phyloP scores from a whole-genome alignment of 2,888 invertebrate genomes.

The Gastracanthus pulcherrimus region DNA sequence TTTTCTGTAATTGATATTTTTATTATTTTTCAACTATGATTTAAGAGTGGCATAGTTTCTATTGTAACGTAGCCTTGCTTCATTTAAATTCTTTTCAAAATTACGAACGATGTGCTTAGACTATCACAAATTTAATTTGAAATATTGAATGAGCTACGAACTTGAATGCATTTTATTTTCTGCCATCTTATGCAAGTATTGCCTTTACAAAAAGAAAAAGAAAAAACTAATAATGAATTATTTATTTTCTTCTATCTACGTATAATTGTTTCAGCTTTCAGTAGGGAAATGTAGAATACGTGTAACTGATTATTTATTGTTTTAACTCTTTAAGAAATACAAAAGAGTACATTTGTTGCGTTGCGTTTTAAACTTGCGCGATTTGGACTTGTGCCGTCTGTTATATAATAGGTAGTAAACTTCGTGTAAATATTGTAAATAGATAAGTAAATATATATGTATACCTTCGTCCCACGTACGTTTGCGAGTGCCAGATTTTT shows the following conservation, averaged over 20 bases:
- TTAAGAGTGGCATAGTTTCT: no score
- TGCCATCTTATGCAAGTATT: neutral
- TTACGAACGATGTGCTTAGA: no score
- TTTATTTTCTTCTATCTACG: neutral
- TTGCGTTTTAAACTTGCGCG: neutral
- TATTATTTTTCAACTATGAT: no score
- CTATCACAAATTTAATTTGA: neutral
- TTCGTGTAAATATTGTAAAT: constrained; percentile 66
- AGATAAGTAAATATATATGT: constrained; percentile 37
- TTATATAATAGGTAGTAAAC: constrained; percentile 26
- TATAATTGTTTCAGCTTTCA: neutral
- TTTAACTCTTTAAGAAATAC: neutral
- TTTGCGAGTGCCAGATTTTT: constrained; percentile 16
- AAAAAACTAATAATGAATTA: neutral
- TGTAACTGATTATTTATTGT: neutral
- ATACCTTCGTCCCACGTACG: neutral
- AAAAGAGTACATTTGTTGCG: neutral
- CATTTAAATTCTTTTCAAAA: no score
- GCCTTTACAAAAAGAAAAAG: neutral
- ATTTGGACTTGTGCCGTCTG: constrained; percentile 13
- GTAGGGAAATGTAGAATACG: neutral
- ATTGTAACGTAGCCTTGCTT: no score
- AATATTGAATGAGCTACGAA: neutral
- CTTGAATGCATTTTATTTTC: neutral
- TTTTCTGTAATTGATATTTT: no score